Evolutionary conservation across 1,140 invertebrate genomes (phyloP).

Genomic region (Phymorhynchus buccinoides): DNA sequence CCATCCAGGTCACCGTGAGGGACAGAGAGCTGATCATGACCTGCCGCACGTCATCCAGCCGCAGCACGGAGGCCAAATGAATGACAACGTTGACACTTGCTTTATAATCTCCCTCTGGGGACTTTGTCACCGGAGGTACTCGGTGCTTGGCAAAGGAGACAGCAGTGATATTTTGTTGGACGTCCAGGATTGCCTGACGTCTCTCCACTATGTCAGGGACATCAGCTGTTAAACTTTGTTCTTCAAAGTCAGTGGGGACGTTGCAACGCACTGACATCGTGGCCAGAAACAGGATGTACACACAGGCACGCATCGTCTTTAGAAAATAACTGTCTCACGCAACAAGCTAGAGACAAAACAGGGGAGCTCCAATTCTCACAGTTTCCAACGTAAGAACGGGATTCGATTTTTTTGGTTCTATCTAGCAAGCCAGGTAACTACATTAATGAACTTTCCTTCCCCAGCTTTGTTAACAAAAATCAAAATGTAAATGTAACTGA

Average conservation of each 20-base stretch:
- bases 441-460: not conserved
- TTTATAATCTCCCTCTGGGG: not conserved
- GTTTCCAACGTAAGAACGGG: not conserved
- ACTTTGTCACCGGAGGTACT: not conserved
- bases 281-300: not conserved
- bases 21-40: slow-evolving; percentile 40
- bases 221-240: not conserved
- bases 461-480: not conserved
- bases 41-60: slow-evolving; percentile 29
- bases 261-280: not conserved
- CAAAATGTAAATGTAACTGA: not conserved
- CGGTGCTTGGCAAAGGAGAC: not conserved
- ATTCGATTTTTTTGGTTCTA: no score
- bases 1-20: slow-evolving; percentile 69
- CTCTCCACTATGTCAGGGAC: not conserved
- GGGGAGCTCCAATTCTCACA: not conserved
- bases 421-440: not conserved
- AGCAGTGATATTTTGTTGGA: not conserved
- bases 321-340: no score
- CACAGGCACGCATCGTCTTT: not conserved
- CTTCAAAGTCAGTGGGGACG: not conserved
- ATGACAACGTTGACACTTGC: not conserved
- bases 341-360: not conserved
- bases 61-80: not conserved
- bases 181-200: not conserved